Conservation (phyloP, 2,888 invertebrate genomes). For the Dryobota labecula region DNA sequence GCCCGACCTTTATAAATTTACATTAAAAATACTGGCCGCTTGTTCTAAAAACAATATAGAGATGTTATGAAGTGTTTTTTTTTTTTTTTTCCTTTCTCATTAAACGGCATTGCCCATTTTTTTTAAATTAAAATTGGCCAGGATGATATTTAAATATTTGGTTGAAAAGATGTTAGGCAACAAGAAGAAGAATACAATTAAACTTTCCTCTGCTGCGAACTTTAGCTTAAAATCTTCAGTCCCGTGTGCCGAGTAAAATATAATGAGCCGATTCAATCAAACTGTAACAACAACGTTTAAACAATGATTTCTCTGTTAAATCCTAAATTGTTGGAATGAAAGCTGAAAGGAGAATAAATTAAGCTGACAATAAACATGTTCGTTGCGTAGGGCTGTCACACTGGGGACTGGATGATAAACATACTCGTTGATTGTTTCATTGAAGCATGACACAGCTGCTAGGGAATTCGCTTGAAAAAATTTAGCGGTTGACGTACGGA, state of each 20-base stretch:
- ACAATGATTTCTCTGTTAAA: background rate
- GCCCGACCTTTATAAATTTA: background rate
- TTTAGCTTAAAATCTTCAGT: background rate
- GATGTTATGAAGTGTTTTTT: background rate
- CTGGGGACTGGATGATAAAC: background rate
- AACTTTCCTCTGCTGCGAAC: background rate
- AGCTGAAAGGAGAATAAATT: conserved; percentile 21
- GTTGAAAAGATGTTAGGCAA: background rate
- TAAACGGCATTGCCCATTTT: background rate
- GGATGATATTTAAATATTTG: background rate
- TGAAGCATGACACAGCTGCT: background rate
- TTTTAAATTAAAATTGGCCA: background rate
- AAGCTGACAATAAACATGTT: conserved; percentile 19
- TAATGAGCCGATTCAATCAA: conserved; percentile 11
- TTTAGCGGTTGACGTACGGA: no score
- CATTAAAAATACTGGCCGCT: background rate
- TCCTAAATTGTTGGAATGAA: conserved; percentile 30
- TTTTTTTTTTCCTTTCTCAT: background rate
- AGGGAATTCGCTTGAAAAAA: background rate
- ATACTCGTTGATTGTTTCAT: background rate
- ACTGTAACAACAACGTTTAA: background rate
- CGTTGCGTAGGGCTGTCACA: background rate
- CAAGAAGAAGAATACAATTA: background rate
- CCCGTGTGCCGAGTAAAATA: background rate
- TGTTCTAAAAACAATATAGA: background rate